Evolutionary conservation across 1,140 invertebrate genomes (phyloP), one percentile per base, ranked within the genome.

Genomic region (Ostrea edulis): DNA sequence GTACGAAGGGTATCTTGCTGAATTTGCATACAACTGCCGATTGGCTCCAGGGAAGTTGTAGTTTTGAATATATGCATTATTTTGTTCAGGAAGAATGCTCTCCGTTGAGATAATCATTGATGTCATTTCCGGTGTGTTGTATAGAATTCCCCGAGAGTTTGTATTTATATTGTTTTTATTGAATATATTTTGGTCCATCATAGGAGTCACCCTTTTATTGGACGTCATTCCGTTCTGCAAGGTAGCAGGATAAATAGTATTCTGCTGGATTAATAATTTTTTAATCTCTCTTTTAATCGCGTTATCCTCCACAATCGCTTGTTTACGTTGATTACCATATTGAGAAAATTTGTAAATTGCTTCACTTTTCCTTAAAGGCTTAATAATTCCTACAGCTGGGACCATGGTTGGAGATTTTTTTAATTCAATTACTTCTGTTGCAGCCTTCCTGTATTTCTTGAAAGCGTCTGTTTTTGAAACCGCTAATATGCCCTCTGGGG

Each of bases 61-160:
- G 25, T 77, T 77, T 77, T 35, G 68, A 77, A 77, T 77, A 29
- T 35, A 77, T 22, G 25, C 68, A 44, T 35, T 29, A 25, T 77
- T 77, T 35, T 77, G 68, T 9, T 44, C 8, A 35, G 68, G 68
- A 9, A 29, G 9, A 9, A 77, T 35, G 14, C 68, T 77, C 12
- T 77, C 68, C 14, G 68, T 77, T 35, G 68, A 22, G 8, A 77
- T 77, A 8, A 77, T 29, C 68, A 77, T 77, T 9, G 68, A 77
- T 25, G 68, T 77, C 68, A 77, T 77, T 77, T 77, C 68, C 25
- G 68, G 68, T 77, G 68, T 77, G 14, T 77, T 77, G 29, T 77
- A 77, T 2, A 77, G 29, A 14, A 68, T 68, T 22, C 65, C 65
- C 22, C 65, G n/a, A 14, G 22, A 14, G 22, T 68, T 68, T 65